Evolutionary conservation across 2,797 vertebrate species (phyloP).

Genomic region (Tenualosa thibaudeaui): DNA sequence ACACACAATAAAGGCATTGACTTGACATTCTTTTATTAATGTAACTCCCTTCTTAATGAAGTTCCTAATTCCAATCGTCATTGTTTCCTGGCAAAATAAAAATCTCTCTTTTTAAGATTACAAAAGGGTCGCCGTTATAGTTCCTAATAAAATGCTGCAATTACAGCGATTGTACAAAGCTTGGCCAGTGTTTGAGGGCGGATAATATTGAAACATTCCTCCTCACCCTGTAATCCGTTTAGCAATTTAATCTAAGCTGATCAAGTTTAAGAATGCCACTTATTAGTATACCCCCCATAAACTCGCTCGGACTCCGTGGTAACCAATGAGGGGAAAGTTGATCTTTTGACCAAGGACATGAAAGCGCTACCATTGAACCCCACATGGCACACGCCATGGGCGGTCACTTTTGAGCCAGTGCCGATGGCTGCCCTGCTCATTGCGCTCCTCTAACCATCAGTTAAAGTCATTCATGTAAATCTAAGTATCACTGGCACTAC

Average conservation of each 20-base stretch:
- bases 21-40: slow-evolving; percentile 6
- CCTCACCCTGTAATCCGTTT: slow-evolving; percentile 69
- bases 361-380: slow-evolving; percentile 19
- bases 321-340: slow-evolving; percentile 8
- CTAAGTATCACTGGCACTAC: neutral
- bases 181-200: slow-evolving; percentile 47
- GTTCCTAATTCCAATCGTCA: neutral
- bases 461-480: neutral
- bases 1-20: neutral
- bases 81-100: neutral
- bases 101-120: slow-evolving; percentile 55
- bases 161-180: slow-evolving; percentile 50
- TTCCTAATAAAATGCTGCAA: slow-evolving; percentile 33
- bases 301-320: neutral
- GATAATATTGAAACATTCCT: slow-evolving; percentile 74
- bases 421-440: neutral
- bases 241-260: slow-evolving; percentile 67
- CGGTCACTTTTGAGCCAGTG: neutral
- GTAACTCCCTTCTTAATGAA: neutral
- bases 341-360: slow-evolving; percentile 5
- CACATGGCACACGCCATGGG: slow-evolving; percentile 33
- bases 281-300: slow-evolving; percentile 52
- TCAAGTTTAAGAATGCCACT: slow-evolving; percentile 64
- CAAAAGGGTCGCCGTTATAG: slow-evolving; percentile 38
- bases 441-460: neutral